Percentiles rank a stretch among this genome's conserved stretches.
Evolutionary conservation across 2,888 invertebrate species (phyloP).

Genomic region (Cosmia trapezina): DNA sequence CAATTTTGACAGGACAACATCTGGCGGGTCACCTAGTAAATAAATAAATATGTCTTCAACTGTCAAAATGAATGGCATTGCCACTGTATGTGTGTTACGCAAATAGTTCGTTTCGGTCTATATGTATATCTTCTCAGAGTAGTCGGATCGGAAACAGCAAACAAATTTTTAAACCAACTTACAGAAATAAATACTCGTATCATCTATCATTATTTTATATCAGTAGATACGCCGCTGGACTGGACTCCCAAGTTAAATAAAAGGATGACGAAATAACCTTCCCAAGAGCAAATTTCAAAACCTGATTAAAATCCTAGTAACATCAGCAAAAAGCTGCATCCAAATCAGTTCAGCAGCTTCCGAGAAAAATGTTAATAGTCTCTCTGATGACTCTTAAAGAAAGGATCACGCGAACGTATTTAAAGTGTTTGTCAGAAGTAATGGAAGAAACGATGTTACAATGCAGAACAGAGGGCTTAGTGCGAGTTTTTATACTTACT

Average conservation of each 20-base stretch:
- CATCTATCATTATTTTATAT: too few relatives aligned
- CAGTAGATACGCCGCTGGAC: too few relatives aligned
- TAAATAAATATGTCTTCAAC: too few relatives aligned
- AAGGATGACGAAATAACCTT: not conserved
- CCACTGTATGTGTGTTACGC: not conserved
- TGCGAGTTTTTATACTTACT: too few relatives aligned
- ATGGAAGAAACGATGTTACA: not conserved
- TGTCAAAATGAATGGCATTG: not conserved
- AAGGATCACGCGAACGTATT: conserved; percentile 12
- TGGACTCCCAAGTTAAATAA: not conserved
- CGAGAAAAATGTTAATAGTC: conserved; percentile 26
- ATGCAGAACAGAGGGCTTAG: not conserved
- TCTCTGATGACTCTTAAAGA: not conserved
- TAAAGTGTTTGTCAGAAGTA: not conserved
- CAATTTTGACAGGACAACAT: too few relatives aligned
- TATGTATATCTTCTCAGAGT: too few relatives aligned
- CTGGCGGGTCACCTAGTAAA: too few relatives aligned
- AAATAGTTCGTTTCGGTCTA: too few relatives aligned
- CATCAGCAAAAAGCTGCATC: conserved; percentile 9
- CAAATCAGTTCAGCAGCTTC: conserved; percentile 2
- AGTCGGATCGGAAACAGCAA: too few relatives aligned
- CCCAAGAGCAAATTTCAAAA: conserved; percentile 10
- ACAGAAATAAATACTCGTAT: too few relatives aligned
- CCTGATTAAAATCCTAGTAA: conserved; percentile 7
- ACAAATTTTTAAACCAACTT: too few relatives aligned